Conservation (phyloP, 2,888 invertebrate species). For the Mesorhabditis belari region DNA sequence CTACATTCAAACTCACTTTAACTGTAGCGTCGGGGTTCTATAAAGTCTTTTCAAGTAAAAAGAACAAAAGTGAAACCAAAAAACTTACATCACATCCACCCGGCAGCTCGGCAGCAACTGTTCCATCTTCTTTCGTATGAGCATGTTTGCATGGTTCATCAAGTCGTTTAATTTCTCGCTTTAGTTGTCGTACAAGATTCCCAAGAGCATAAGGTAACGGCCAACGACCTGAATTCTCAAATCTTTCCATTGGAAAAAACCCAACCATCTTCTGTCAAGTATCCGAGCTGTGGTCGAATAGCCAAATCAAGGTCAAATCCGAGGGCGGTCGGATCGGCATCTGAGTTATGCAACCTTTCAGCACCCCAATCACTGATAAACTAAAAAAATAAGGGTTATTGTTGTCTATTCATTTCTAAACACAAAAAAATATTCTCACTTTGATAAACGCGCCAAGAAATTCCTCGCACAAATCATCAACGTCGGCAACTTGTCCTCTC, state of each 20-base stretch:
- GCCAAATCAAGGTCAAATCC: constrained; percentile 20
- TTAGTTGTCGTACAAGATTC: constrained; percentile 39
- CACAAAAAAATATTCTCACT: constrained; percentile 8
- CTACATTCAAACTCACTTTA: too few species aligned
- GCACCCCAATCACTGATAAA: constrained; percentile 15
- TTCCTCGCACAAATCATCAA: constrained; percentile 33
- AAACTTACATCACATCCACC: too few species aligned
- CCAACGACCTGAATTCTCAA: constrained; percentile 11
- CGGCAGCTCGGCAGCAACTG: too few species aligned
- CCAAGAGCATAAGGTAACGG: constrained; percentile 47
- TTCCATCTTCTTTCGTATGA: too few species aligned
- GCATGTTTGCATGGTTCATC: neutral
- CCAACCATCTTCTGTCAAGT: constrained; percentile 27
- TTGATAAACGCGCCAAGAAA: constrained; percentile 25
- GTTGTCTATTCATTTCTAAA: neutral
- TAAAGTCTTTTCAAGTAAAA: too few species aligned
- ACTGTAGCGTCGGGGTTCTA: too few species aligned
- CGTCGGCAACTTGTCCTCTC: constrained; percentile 17
- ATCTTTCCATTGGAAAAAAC: neutral
- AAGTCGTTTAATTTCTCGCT: constrained; percentile 25
- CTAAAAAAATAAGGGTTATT: constrained; percentile 7
- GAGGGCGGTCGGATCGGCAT: constrained; percentile 3
- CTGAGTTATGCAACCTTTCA: constrained; percentile 4
- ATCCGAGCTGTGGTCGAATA: constrained; percentile 33
- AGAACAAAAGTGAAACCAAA: too few species aligned